Evolutionary conservation across 2,113 vertebrate species (phyloP).

Genomic region (Muscicapa adusta): DNA sequence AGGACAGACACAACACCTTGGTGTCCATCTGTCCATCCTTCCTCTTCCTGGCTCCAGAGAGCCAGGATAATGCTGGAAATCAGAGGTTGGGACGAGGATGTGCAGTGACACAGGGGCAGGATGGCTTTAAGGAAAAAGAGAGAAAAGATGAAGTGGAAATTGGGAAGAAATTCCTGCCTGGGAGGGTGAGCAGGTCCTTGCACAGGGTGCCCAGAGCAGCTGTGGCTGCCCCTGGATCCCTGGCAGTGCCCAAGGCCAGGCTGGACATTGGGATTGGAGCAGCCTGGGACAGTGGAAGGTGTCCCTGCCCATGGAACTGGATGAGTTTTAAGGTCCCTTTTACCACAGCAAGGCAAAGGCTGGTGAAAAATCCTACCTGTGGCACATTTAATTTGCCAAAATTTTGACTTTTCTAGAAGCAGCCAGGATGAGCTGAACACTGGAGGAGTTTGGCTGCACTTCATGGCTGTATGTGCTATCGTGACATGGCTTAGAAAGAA

Average conservation of each 20-base stretch:
- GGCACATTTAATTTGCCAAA: neutral
- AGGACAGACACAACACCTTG: neutral
- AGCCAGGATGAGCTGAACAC: neutral
- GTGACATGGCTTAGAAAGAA: neutral
- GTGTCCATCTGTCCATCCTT: rapidly evolving
- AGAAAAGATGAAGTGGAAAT: neutral
- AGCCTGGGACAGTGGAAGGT: too few relatives aligned
- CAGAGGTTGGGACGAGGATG: neutral
- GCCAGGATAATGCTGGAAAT: rapidly evolving
- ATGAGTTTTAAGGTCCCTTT: too few relatives aligned
- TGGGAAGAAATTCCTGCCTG: neutral
- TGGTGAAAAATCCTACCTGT: neutral
- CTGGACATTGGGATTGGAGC: neutral
- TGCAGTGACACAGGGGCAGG: neutral
- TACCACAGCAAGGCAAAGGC: neutral
- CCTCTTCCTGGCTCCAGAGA: neutral
- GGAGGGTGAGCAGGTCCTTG: neutral
- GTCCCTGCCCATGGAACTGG: too few relatives aligned
- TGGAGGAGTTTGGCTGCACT: neutral
- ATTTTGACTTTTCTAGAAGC: neutral
- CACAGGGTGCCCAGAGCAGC: neutral
- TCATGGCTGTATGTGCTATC: neutral
- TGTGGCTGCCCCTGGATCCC: neutral
- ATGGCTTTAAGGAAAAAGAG: too few relatives aligned
- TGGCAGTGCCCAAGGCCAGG: neutral